Base-by-base conservation (phyloP, 2,888 invertebrate species). In the Philonicus albiceps region DNA sequence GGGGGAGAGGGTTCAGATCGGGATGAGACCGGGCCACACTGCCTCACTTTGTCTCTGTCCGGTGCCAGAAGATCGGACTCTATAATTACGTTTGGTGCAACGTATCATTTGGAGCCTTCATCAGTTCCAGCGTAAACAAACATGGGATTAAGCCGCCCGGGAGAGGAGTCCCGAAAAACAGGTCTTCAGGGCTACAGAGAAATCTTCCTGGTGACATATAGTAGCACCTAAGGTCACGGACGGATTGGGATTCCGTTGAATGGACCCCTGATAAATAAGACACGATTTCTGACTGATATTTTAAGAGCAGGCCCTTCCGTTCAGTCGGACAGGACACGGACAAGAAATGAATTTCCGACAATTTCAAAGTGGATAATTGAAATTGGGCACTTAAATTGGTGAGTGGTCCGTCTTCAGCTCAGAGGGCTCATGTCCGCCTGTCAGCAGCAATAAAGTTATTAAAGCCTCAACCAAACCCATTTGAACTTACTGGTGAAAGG, bases 41-140 rank as follows among this genome's bases (percentile, higher is more conserved):
- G 55, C 6, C 49, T 31, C 40, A 85, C 85, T 85, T 85, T 85
- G 85, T 85, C 85, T 85, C 85, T 85, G 85, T 75, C 85, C 74
- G 85, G 16, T 85, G 40, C 11, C 31, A 31, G 16, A 34, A 49
- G 75, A 31, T 19, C 53, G 53, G 55, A 5, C 43, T 74, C 75
- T 85, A 37, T 85, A 85, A 85, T 85, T 85, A 85, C 34, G 34
- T 8, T 37, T 55, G 49, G n/a, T 53, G 49, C 85, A 85, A 85
- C 74, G 37, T 75, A 85, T 75, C 31, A 85, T 85, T 85, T 85
- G 49, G 53, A 31, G 64, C 75, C 85, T 73, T 85, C 85, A 85
- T 85, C 85, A 85, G 85, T 53, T 85, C 49, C 34, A 85, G 34
- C 34, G 55, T 85, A 85, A 85, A 85, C 85, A 75, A 85, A 75